Conservation (phyloP, 2,888 invertebrate species). For the Lissonota sp. region DNA sequence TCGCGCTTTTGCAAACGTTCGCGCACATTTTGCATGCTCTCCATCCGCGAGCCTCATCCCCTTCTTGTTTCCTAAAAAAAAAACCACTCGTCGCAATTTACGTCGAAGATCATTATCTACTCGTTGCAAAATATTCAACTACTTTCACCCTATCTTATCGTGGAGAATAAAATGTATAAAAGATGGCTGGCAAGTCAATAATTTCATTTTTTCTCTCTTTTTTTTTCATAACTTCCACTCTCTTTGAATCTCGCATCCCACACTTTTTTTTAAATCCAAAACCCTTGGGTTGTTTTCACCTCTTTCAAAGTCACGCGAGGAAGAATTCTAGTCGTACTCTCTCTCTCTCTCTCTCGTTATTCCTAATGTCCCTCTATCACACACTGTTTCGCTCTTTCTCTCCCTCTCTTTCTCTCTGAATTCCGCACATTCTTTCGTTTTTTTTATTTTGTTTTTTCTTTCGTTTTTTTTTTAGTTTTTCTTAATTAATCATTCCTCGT, state of each 20-base stretch:
- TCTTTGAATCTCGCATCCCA: conserved; percentile 20
- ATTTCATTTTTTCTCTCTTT: conserved; percentile 57
- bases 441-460: conserved; percentile 57
- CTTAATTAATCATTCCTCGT: conserved; percentile 65
- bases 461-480: conserved; percentile 51
- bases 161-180: conserved; percentile 83
- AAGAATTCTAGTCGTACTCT: conserved; percentile 75
- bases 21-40: conserved; percentile 56
- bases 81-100: conserved; percentile 61
- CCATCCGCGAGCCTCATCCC: conserved; percentile 61
- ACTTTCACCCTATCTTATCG: conserved; percentile 80
- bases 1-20: conserved; percentile 58
- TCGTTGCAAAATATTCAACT: conserved; percentile 83
- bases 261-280: conserved; percentile 30
- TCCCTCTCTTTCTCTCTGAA: conserved; percentile 31
- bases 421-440: conserved; percentile 51
- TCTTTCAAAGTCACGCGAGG: conserved; percentile 73
- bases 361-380: conserved; percentile 43
- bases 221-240: conserved; percentile 39
- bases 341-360: conserved; percentile 44
- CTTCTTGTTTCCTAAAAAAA: conserved; percentile 50
- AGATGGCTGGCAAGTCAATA: conserved; percentile 83
- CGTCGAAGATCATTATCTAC: conserved; percentile 76
- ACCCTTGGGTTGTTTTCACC: conserved; percentile 34
- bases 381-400: conserved; percentile 30